Conservation (phyloP, 2,888 invertebrate genomes). For the Elmis aenea region DNA sequence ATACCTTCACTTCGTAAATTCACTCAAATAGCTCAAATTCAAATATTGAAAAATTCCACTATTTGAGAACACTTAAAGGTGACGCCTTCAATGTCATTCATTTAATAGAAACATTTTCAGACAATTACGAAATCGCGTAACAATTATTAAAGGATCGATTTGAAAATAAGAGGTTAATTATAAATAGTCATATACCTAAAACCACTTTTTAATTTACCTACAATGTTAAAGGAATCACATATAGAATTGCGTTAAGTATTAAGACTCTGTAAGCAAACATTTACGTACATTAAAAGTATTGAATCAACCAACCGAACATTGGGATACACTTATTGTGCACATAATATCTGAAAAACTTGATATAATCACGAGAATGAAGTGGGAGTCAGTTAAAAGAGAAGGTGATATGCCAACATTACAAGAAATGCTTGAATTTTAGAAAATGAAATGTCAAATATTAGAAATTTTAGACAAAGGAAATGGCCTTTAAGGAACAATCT, state of each 20-base stretch:
- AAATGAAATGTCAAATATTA: conserved; percentile 2
- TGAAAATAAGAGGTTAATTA: conserved; percentile 3
- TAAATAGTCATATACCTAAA: conserved; percentile 4
- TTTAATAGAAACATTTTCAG: too few relatives aligned
- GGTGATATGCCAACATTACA: background rate
- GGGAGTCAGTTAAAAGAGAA: too few relatives aligned
- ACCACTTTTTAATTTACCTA: conserved; percentile 2
- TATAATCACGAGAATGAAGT: too few relatives aligned
- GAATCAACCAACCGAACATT: conserved; percentile 3
- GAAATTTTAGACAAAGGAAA: conserved; percentile 3
- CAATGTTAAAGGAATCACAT: conserved; percentile 2
- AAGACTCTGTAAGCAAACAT: conserved; percentile 1
- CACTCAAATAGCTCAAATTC: too few relatives aligned
- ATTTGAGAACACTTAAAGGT: too few relatives aligned
- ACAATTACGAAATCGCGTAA: conserved; percentile 3
- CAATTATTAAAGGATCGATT: conserved; percentile 3
- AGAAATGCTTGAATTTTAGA: conserved; percentile 5
- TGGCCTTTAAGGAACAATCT: too few relatives aligned
- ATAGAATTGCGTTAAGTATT: background rate
- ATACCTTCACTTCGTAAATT: too few relatives aligned
- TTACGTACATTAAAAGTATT: conserved; percentile 1
- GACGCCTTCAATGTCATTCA: too few relatives aligned
- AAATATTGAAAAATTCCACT: too few relatives aligned
- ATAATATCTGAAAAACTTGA: conserved; percentile 2
- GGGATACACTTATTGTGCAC: conserved; percentile 4